Evolutionary conservation across 2,113 vertebrate species (phyloP).

Genomic region (Anser cygnoides): DNA sequence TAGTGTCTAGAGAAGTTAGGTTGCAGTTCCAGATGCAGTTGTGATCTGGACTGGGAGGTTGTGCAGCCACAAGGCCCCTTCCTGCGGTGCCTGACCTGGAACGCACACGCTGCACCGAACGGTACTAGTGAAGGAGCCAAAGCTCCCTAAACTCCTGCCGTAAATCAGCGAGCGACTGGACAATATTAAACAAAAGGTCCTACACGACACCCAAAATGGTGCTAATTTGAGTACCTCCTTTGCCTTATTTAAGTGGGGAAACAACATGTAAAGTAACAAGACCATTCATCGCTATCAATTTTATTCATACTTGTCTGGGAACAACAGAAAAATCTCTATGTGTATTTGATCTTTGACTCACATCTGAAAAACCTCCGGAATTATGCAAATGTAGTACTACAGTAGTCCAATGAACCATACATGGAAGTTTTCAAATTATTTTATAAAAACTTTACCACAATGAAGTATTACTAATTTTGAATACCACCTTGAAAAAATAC

Average conservation of each 20-base stretch:
- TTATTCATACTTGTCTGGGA: neutral
- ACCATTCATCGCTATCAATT: rapidly evolving
- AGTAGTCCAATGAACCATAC: neutral
- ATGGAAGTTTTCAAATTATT: neutral
- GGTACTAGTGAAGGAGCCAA: rapidly evolving
- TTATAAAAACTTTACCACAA: neutral
- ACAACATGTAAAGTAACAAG: neutral
- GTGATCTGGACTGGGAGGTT: neutral
- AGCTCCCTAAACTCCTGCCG: neutral
- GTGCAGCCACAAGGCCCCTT: neutral
- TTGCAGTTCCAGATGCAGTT: neutral
- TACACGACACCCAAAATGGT: neutral
- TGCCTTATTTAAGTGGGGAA: neutral
- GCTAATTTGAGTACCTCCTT: neutral
- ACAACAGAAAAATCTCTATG: neutral
- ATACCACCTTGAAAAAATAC: neutral
- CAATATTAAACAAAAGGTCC: neutral
- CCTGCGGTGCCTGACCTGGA: neutral
- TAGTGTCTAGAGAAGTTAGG: neutral
- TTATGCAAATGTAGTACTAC: rapidly evolving
- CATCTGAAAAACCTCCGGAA: neutral
- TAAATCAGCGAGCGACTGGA: neutral
- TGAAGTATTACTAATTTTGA: neutral
- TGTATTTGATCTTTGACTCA: neutral
- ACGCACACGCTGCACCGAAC: rapidly evolving